Conservation (phyloP, 2,888 invertebrate species). For the Acanthacorydalis orientalis region DNA sequence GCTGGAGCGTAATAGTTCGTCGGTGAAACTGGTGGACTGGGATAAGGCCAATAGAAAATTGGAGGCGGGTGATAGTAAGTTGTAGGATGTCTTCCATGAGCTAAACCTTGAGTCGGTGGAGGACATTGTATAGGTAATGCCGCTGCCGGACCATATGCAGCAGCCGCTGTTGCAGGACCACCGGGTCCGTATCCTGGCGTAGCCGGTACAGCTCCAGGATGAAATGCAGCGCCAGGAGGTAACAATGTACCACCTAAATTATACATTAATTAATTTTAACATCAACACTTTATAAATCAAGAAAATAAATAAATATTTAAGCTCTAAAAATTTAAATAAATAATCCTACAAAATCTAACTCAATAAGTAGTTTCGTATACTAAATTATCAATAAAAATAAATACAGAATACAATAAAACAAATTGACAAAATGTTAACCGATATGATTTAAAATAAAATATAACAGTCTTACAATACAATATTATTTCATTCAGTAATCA, state of each 20-base stretch:
- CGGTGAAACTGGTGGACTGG: conserved; percentile 86
- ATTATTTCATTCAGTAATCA: too few relatives aligned
- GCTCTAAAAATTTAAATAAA: not conserved
- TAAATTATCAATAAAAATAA: too few relatives aligned
- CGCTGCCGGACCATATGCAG: conserved; percentile 35
- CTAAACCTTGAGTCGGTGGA: conserved; percentile 25
- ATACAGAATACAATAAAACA: too few relatives aligned
- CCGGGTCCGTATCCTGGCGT: conserved; percentile 22
- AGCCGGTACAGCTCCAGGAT: conserved; percentile 20
- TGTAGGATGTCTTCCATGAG: conserved; percentile 23
- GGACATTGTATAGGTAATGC: conserved; percentile 18
- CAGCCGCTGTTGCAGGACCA: conserved; percentile 24
- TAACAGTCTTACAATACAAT: too few relatives aligned
- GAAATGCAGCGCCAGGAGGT: conserved; percentile 24
- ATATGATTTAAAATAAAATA: too few relatives aligned
- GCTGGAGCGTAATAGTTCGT: conserved; percentile 67
- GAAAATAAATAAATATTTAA: not conserved
- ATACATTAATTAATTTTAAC: not conserved
- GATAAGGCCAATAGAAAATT: conserved; percentile 84
- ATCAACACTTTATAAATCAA: not conserved
- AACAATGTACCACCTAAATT: conserved; percentile 40
- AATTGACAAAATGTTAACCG: too few relatives aligned
- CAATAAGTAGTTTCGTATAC: not conserved
- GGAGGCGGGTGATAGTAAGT: conserved; percentile 43
- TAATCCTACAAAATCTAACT: not conserved